Base-by-base conservation (phyloP, 2,888 invertebrate genomes). In the Nomada hirtipes region DNA sequence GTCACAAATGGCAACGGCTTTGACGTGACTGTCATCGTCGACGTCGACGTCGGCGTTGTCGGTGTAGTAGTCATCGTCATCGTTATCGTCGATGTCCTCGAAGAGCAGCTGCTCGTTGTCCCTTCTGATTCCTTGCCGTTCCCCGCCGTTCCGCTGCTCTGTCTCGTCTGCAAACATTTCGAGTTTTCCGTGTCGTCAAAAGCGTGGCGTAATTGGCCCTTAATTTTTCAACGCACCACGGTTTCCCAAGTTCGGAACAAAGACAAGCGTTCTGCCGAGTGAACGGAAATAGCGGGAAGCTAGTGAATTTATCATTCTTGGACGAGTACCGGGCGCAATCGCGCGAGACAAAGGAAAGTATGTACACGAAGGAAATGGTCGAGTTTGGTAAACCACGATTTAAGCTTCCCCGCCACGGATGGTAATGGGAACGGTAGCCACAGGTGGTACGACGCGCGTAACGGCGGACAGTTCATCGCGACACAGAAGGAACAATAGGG, bases 101-200 rank as follows among this genome's bases (percentile, higher is more conserved):
- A 86, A 52, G 92, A 89, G 82, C 90, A 88, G 69, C 89, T 86
- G 63, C 88, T 81, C 55, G 86, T 76, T 52, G 86, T 83, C 64
- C 76, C 88, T 76, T 83, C 87, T 77, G 82, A 89, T 68, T 88
- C 90, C 76, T 88, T 90, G 77, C 86, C 89, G 82, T 89, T 89
- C 77, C 90, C 92, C 69, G 89, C 89, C 69, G 85, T 86, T 79
- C 91, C 91, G 89, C 92, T 91, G 88, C 91, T 91, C 89, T 92
- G 90, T 68, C 94, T 92, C 77, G 94, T 93, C 94, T 94, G 89
- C 53, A 59, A 87, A 75, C 68, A 75, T 57, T 67, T 15, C 11
- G 42, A 70, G 23, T n/a, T 26, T 4, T 20, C 13, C 10, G 2
- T 7, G 26, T 59, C 53, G 11, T 52, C 29, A 26, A 44, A 2